phyloP scores from a whole-genome alignment of 2,113 vertebrate genomes.

The Motacilla tschutschensis region DNA sequence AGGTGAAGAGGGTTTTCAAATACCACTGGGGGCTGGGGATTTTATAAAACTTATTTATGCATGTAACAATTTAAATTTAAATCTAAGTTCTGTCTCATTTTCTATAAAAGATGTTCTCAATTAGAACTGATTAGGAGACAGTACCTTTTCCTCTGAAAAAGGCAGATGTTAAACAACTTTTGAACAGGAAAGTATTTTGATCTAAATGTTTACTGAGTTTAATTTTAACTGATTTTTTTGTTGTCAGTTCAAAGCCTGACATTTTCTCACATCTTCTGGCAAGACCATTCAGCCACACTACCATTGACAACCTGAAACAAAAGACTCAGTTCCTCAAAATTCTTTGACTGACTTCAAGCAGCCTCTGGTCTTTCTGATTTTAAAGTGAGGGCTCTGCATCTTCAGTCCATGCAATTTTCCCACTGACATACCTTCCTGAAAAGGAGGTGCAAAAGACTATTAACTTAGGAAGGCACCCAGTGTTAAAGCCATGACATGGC shows the following conservation, averaged over 20 bases:
- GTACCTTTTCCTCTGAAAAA: not conserved
- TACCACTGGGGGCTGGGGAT: not conserved
- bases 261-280: not conserved
- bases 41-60: not conserved
- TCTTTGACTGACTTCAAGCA: not conserved
- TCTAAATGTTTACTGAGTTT: not conserved
- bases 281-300: not conserved
- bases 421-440: not conserved
- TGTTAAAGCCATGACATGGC: not conserved
- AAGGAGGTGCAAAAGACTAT: not conserved
- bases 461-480: not conserved
- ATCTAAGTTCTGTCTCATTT: not conserved
- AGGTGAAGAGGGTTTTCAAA: not conserved
- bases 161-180: not conserved
- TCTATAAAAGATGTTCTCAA: not conserved
- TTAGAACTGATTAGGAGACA: not conserved
- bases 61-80: not conserved
- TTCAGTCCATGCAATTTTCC: not conserved
- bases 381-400: not conserved
- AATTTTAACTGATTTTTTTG: not conserved
- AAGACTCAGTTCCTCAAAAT: not conserved
- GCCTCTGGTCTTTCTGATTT: not conserved
- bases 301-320: not conserved
- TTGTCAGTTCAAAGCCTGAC: not conserved
- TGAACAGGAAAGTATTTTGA: not conserved